Conservation (phyloP, 2,888 invertebrate genomes). For the Nephrotoma flavescens region DNA sequence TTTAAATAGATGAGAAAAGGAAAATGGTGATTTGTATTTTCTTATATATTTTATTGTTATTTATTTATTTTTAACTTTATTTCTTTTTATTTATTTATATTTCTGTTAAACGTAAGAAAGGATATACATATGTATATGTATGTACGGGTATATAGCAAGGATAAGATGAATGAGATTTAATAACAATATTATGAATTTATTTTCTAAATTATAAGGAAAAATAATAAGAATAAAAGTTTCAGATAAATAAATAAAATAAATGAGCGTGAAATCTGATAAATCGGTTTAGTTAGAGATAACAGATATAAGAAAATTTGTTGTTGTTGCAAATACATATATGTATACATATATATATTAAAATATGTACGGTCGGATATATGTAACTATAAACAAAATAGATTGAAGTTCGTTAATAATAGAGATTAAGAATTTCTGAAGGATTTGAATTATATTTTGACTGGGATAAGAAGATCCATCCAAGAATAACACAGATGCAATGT, state of each 20-base stretch:
- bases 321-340: not conserved
- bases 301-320: not conserved
- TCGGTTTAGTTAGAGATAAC: not conserved
- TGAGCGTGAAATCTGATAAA: not conserved
- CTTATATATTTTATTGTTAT: not conserved
- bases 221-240: not conserved
- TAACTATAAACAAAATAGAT: not conserved
- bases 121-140: not conserved
- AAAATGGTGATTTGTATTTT: not conserved
- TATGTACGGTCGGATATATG: not conserved
- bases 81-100: not conserved
- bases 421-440: not conserved
- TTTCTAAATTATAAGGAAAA: not conserved
- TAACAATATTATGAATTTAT: not conserved
- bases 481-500: too few relatives aligned
- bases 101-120: not conserved
- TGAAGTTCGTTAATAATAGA: not conserved
- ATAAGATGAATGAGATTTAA: not conserved
- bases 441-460: not conserved
- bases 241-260: not conserved
- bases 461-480: too few relatives aligned
- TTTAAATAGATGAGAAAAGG: not conserved
- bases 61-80: not conserved
- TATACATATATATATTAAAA: not conserved
- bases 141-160: not conserved